Percentiles rank a stretch among this genome's conserved stretches.
These are phyloP conservation scores for Ypsolopha scabrella DNA, from an alignment of 2,888 invertebrate species.

Conservation along the genomic window DNA sequence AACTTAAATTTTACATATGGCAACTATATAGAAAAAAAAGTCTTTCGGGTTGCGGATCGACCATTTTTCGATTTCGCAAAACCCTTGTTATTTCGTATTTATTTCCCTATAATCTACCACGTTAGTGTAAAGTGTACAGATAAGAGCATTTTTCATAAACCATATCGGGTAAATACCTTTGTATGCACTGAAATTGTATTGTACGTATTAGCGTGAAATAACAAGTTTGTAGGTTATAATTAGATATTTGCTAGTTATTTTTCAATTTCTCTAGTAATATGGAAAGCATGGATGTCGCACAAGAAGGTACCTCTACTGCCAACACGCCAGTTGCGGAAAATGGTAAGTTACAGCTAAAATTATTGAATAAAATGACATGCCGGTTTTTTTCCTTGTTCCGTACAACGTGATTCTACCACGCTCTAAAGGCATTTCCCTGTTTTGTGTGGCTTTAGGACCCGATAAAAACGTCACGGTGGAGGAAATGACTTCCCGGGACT, in stretches of 20 bases:
- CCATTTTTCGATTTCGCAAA: too few relatives aligned
- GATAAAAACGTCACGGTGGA: slow-evolving; percentile 77
- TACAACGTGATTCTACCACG: slow-evolving; percentile 35
- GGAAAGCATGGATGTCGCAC: slow-evolving; percentile 66
- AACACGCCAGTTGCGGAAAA: slow-evolving; percentile 55
- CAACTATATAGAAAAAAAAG: too few relatives aligned
- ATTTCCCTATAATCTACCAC: too few relatives aligned
- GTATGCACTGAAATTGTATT: too few relatives aligned
- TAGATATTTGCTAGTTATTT: slow-evolving; percentile 29
- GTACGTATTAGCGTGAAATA: too few relatives aligned
- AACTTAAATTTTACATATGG: too few relatives aligned
- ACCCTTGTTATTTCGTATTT: too few relatives aligned
- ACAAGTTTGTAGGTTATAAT: slow-evolving; percentile 18
- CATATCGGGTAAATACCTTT: too few relatives aligned
- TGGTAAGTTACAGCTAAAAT: slow-evolving; percentile 35
- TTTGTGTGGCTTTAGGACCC: slow-evolving; percentile 33
- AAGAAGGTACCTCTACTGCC: slow-evolving; percentile 51
- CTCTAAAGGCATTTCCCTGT: slow-evolving; percentile 21
- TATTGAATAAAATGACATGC: neutral
- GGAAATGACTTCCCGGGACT: slow-evolving; percentile 99
- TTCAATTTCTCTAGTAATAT: slow-evolving; percentile 33
- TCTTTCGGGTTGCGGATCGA: too few relatives aligned
- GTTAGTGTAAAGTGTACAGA: too few relatives aligned
- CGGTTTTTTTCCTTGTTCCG: slow-evolving; percentile 10
- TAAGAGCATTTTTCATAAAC: too few relatives aligned